phyloP scores from a whole-genome alignment of 2,888 invertebrate species.

The Glyphotaelius pellucidus region DNA sequence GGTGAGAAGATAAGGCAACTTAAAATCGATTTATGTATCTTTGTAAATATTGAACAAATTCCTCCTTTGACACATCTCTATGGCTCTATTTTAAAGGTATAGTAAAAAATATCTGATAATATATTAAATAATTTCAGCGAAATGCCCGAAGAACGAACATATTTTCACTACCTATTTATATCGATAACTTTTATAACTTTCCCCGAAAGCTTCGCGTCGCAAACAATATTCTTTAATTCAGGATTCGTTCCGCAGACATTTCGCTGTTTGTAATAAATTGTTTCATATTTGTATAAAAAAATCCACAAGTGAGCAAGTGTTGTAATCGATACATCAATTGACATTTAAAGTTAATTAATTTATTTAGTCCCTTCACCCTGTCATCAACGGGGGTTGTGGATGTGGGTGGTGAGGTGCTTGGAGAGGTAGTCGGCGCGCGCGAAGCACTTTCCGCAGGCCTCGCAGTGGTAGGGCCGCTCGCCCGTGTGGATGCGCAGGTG shows the following conservation, averaged over 20 bases:
- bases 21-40: slow-evolving; percentile 66
- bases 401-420: slow-evolving; percentile 94
- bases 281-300: slow-evolving; percentile 63
- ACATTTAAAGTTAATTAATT: slow-evolving; percentile 57
- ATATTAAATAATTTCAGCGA: slow-evolving; percentile 34
- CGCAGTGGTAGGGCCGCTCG: slow-evolving; percentile 93
- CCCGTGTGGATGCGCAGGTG: slow-evolving; percentile 93
- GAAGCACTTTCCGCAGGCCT: slow-evolving; percentile 94
- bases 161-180: neutral
- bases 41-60: slow-evolving; percentile 64
- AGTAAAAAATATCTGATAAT: slow-evolving; percentile 65
- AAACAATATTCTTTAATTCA: neutral
- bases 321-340: slow-evolving; percentile 57
- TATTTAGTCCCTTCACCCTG: neutral
- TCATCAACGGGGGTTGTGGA: slow-evolving; percentile 81
- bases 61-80: slow-evolving; percentile 63
- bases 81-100: slow-evolving; percentile 66
- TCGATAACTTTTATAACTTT: neutral
- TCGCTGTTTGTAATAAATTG: slow-evolving; percentile 58
- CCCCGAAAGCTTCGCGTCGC: neutral
- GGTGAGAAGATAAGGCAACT: slow-evolving; percentile 66
- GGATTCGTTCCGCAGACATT: slow-evolving; percentile 11
- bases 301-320: slow-evolving; percentile 55
- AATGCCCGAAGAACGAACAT: neutral
- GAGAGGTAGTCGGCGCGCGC: slow-evolving; percentile 93